Percentiles rank a stretch among this genome's conserved stretches.
Evolutionary conservation across 30 jellyfish, hydroid and myxozoan species (phyloP).

Genomic region (Chironex yamaguchii): DNA sequence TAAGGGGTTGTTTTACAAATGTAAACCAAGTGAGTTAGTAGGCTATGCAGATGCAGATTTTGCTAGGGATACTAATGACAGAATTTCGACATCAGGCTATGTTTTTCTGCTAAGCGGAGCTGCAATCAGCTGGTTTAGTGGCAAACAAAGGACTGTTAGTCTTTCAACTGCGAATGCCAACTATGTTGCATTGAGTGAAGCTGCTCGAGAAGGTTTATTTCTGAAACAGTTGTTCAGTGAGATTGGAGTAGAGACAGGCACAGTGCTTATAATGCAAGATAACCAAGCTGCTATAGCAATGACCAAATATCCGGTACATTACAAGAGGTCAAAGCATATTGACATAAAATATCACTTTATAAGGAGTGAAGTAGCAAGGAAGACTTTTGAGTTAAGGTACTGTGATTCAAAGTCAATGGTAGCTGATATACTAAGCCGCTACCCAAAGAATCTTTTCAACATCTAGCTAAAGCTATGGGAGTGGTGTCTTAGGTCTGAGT

Average conservation of each 20-base stretch:
- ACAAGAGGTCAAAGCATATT: constrained; percentile 34
- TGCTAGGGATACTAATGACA: constrained; percentile 45
- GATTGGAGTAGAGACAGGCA: no score
- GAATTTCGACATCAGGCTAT: constrained; percentile 12
- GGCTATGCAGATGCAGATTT: constrained; percentile 28
- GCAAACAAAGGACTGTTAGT: constrained; percentile 10
- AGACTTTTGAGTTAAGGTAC: neutral
- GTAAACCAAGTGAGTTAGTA: neutral
- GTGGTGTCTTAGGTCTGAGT: no score
- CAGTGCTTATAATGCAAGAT: constrained; percentile 4
- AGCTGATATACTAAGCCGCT: constrained; percentile 40
- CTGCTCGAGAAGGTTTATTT: constrained; percentile 14
- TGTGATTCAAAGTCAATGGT: constrained; percentile 17
- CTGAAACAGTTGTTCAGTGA: no score
- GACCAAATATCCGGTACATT: constrained; percentile 15
- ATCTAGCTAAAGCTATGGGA: no score
- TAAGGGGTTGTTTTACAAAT: neutral
- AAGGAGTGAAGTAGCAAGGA: neutral
- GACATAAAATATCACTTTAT: constrained; percentile 18
- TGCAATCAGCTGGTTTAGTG: constrained; percentile 31
- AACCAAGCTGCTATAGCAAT: constrained; percentile 51
- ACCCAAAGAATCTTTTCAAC: no score
- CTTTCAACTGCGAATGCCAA: constrained; percentile 39
- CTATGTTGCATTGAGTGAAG: constrained; percentile 31
- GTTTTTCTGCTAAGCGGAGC: constrained; percentile 14